phyloP scores from a whole-genome alignment of 2,888 invertebrate genomes.

The Epirrhoe alternata region DNA sequence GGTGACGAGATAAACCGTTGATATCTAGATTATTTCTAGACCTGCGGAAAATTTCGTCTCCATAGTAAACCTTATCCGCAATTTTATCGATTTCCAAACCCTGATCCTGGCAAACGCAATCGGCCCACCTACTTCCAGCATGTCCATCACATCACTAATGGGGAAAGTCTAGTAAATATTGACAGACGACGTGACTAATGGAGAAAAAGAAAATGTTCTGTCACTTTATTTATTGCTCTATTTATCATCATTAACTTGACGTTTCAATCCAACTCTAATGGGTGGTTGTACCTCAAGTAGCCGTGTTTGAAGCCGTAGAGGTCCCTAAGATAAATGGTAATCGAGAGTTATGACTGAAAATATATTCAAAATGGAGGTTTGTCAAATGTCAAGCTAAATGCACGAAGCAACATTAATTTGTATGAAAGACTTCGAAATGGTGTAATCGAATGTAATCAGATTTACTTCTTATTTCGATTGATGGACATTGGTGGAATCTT shows the following conservation, averaged over 20 bases:
- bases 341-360: background rate
- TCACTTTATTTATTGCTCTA: constrained; percentile 34
- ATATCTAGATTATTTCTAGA: background rate
- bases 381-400: background rate
- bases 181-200: constrained; percentile 30
- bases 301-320: constrained; percentile 9
- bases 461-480: too few relatives aligned
- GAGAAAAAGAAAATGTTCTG: constrained; percentile 34
- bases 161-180: constrained; percentile 35
- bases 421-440: too few relatives aligned
- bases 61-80: background rate
- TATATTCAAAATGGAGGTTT: background rate
- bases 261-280: constrained; percentile 32
- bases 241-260: constrained; percentile 38
- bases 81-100: background rate
- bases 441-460: too few relatives aligned
- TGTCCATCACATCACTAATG: constrained; percentile 11
- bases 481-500: too few relatives aligned
- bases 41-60: background rate
- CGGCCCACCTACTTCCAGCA: background rate
- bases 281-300: constrained; percentile 16
- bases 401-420: too few relatives aligned
- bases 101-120: background rate
- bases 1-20: background rate
- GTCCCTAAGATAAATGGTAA: constrained; percentile 3